Percentiles rank a stretch among this genome's conserved stretches.
phyloP scores from a whole-genome alignment of 1,140 invertebrate genomes.

The Drosophila lowei region DNA sequence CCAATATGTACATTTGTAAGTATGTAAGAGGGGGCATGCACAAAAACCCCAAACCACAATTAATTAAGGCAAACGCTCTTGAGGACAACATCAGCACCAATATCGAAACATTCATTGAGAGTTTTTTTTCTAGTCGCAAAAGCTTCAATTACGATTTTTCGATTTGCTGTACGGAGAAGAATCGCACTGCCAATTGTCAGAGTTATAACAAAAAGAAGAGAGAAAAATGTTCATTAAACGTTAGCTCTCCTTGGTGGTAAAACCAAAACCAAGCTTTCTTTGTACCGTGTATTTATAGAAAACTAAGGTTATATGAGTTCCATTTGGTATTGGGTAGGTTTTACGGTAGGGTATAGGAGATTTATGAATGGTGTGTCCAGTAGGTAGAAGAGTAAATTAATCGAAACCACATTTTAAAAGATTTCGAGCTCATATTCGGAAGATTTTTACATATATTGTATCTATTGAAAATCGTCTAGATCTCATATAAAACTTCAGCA shows the following conservation, averaged over 20 bases:
- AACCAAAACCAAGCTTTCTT: slow-evolving; percentile 45
- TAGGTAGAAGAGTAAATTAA: too few relatives aligned
- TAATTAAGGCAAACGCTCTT: slow-evolving; percentile 65
- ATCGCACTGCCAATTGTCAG: slow-evolving; percentile 39
- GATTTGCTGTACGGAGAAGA: slow-evolving; percentile 54
- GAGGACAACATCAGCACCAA: slow-evolving; percentile 45
- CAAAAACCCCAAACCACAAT: slow-evolving; percentile 71
- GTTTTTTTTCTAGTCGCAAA: slow-evolving; percentile 30
- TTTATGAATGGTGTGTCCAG: too few relatives aligned
- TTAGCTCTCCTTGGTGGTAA: slow-evolving; percentile 33
- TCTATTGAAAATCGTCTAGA: too few relatives aligned
- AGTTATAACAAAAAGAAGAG: slow-evolving; percentile 21
- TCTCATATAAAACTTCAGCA: too few relatives aligned
- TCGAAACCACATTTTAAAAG: too few relatives aligned
- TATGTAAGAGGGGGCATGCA: slow-evolving; percentile 19
- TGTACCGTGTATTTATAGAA: not conserved
- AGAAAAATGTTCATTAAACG: slow-evolving; percentile 69
- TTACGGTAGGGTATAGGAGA: too few relatives aligned
- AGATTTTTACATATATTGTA: too few relatives aligned
- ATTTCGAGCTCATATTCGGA: too few relatives aligned
- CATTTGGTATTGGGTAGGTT: too few relatives aligned
- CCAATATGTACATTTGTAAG: slow-evolving; percentile 10
- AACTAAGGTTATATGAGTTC: too few relatives aligned
- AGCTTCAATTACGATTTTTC: slow-evolving; percentile 77
- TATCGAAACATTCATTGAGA: slow-evolving; percentile 51